Conservation (phyloP, 2,113 vertebrate species). For the Uria lomvia region DNA sequence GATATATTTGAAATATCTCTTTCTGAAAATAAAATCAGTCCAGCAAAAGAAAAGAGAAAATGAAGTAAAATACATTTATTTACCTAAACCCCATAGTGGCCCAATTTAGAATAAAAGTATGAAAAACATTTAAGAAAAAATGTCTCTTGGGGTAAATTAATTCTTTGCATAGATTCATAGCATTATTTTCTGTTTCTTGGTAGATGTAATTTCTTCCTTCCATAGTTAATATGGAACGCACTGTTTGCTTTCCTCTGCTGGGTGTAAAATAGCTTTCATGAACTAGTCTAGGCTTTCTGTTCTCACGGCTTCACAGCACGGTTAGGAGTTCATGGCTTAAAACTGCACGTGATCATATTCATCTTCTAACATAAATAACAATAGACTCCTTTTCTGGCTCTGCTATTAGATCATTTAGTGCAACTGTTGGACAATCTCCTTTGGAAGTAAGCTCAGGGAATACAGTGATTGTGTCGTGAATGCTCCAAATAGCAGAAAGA, state of each 20-base stretch:
- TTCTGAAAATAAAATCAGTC: slow-evolving; percentile 34
- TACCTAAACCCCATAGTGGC: not conserved
- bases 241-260: not conserved
- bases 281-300: not conserved
- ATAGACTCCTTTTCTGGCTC: slow-evolving; percentile 20
- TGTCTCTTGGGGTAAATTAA: not conserved
- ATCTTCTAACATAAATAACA: slow-evolving; percentile 22
- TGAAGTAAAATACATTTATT: not conserved
- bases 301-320: not conserved
- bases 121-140: not conserved
- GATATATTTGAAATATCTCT: not conserved
- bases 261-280: not conserved
- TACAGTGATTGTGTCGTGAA: not conserved
- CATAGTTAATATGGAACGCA: not conserved
- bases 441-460: not conserved
- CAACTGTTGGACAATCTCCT: not conserved
- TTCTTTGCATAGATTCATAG: not conserved
- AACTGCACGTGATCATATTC: not conserved
- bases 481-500: not conserved
- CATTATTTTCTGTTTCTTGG: not conserved
- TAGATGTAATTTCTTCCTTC: not conserved
- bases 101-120: not conserved
- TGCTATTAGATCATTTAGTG: not conserved
- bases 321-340: slow-evolving; percentile 5
- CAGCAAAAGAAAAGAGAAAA: slow-evolving; percentile 8